Evolutionary conservation across 2,888 invertebrate genomes (phyloP), one percentile per base, ranked within the genome.

Genomic region (Petrolisthes cinctipes): DNA sequence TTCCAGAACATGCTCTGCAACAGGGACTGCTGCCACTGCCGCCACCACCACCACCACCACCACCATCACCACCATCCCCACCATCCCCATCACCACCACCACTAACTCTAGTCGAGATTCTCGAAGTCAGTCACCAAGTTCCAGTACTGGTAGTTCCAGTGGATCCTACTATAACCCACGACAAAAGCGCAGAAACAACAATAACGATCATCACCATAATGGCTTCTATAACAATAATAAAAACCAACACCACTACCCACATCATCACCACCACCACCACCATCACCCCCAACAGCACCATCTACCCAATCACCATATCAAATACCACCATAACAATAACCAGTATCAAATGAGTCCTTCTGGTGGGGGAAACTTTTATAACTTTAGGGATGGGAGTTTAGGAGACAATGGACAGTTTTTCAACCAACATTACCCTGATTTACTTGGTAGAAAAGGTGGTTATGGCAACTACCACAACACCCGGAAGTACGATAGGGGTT

Each of bases 41-140:
- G 56, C 7, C 56, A 79, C 9, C 4, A 54, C 11, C 61, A 81
- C n/a, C 23, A 81, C 61, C 37, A 37, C n/a, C 2, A 57, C 9
- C n/a, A 20, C 53, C 11, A 23, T 37, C 17, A 23, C 81, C 17
- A 61, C 51, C 6, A 81, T 51, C 20, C 14, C 14, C 66, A 66
- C 66, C 11, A 66, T 61, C 66, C 37, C 51, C 51, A 23, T 37
- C 80, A 61, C 61, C 51, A 61, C 81, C 61, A 81, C n/a, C 79
- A 79, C 79, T 54, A 79, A n/a, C 37, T 75, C 73, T 20, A 81
- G 56, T 9, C 20, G 85, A 54, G 88, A 85, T 78, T 85, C 79
- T 5, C 89, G 85, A 53, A 89, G 89, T 78, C 71, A 81, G 23
- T 89, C 89, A n/a, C 87, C 89, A 23, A 85, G 87, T 71, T 78